Evolutionary conservation across 2,888 invertebrate species (phyloP), one percentile per base, ranked within the genome.

Genomic region (Steinernema carpocapsae): DNA sequence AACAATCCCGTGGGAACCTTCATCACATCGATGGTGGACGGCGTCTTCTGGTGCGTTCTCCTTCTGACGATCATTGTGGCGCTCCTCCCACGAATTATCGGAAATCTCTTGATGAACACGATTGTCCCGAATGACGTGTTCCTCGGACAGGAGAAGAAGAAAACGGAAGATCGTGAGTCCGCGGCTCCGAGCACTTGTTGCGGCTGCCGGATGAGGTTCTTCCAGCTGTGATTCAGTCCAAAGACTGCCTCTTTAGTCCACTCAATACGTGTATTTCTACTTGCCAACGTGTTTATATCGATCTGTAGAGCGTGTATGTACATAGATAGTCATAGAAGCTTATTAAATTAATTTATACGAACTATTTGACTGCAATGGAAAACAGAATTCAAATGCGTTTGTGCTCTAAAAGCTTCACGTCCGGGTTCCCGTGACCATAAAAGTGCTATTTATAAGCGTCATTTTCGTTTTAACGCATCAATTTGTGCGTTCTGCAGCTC

Each of bases 1-100:
- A 79, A 81, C 72, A 56, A 77, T 26, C 82, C 82, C 3, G 77
- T 77, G 45, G 73, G 73, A 22, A 78, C 80, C 70, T 76, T 79
- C 19, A 71, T 75, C 6, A 56, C 75, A 46, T 75, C 76, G 10
- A 72, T 80, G 19, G 26, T 45, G 7, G 75, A 79, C 42, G 46
- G 75, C 3, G 51, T 72, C 3, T 83, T 80, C 73, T 82, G 81
- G 82, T 73, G 76, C 24, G 74, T 75, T 1, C 75, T 75, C 14
- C 24, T 78, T 0, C 75, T 80, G 17, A 78, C 76, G 1, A 70
- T 77, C 0, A 72, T 81, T 24, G 59, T 81, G 0, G 78, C 82
- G 1, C 72, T 81, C 6, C 75, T 78, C 17, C 81, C 82, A 24
- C 51, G 74, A 26, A 32, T 45, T 22, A 51, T 74, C 64, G 64